These are phyloP conservation scores for Drosophila littoralis DNA, from an alignment of 1,140 invertebrate genomes.

Conservation along the genomic window DNA sequence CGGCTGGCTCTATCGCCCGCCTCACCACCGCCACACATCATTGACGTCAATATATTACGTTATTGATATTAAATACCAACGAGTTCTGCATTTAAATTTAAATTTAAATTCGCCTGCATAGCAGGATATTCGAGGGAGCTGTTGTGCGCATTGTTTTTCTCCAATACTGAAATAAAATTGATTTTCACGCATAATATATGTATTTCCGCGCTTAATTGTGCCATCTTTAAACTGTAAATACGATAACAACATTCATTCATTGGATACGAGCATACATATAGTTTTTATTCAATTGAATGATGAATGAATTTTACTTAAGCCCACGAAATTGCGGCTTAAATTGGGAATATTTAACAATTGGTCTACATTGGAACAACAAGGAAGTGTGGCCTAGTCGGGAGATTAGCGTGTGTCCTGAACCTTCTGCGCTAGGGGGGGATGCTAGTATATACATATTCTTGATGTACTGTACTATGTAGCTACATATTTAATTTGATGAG, in stretches of 20 bases:
- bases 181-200: conserved; percentile 63
- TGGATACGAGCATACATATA: neutral
- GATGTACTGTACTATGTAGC: too few species aligned
- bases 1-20: neutral
- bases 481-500: too few species aligned
- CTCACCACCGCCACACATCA: neutral
- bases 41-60: conserved; percentile 66
- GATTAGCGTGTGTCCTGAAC: too few species aligned
- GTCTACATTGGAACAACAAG: too few species aligned
- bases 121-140: conserved; percentile 2
- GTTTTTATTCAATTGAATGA: too few species aligned
- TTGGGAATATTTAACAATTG: too few species aligned
- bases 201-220: conserved; percentile 63
- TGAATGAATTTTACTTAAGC: too few species aligned
- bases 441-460: too few species aligned
- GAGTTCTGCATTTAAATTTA: conserved; percentile 56
- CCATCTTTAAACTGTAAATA: conserved; percentile 64
- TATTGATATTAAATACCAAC: conserved; percentile 71
- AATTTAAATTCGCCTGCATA: conserved; percentile 33
- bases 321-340: too few species aligned
- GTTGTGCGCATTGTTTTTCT: conserved; percentile 42
- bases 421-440: too few species aligned
- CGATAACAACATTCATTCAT: conserved; percentile 35
- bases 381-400: too few species aligned
- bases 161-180: conserved; percentile 34